Conservation (phyloP, 2,113 vertebrate genomes). For the Peromyscus polionotus region DNA sequence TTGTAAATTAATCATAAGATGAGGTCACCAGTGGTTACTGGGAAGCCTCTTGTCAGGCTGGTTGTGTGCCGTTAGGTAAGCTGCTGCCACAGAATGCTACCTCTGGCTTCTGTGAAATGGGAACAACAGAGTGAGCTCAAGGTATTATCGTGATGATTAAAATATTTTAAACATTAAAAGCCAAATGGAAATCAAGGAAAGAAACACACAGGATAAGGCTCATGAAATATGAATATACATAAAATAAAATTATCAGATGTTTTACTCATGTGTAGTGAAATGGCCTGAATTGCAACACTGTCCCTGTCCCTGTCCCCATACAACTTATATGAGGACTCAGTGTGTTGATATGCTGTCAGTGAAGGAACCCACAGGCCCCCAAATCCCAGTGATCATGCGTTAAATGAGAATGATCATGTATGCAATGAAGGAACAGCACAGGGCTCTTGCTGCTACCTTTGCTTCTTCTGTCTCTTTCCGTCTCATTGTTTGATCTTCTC, state of each 20-base stretch:
- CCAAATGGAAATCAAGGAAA: neutral
- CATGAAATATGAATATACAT: too few relatives aligned
- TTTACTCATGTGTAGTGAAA: neutral
- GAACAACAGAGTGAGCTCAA: neutral
- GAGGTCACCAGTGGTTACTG: fast-evolving
- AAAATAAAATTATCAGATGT: neutral
- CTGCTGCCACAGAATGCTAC: neutral
- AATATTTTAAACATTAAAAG: constrained; percentile 6
- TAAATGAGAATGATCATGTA: neutral
- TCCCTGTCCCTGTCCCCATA: neutral
- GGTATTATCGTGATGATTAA: neutral
- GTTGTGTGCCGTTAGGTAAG: neutral
- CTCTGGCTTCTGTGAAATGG: neutral
- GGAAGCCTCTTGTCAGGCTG: neutral
- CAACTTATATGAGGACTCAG: neutral
- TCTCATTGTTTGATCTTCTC: neutral
- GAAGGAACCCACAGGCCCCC: neutral
- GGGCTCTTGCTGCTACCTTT: neutral
- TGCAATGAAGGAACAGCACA: neutral
- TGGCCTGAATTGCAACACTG: neutral
- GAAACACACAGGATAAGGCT: neutral
- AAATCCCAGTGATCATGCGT: too few relatives aligned
- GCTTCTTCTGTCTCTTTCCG: neutral
- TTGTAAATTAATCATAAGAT: neutral
- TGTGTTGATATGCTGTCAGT: neutral